phyloP scores from a whole-genome alignment of 2,888 invertebrate genomes.

The Neoscelio sp. region DNA sequence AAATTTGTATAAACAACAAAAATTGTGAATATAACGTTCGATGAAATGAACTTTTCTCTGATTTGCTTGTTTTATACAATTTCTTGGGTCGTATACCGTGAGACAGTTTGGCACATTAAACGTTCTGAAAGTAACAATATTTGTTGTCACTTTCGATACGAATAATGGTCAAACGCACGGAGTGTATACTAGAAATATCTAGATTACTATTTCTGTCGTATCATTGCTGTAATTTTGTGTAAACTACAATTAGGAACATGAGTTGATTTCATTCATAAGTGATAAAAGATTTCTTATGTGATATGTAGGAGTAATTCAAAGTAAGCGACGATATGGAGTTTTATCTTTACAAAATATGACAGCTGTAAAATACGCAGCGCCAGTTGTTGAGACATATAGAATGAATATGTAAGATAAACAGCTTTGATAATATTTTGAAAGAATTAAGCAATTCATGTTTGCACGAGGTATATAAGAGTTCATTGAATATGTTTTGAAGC shows the following conservation, averaged over 20 bases:
- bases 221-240: slow-evolving; percentile 11
- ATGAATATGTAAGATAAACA: slow-evolving; percentile 13
- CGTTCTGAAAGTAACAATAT: no score
- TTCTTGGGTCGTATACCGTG: no score
- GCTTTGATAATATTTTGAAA: slow-evolving; percentile 23
- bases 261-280: neutral
- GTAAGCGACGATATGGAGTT: slow-evolving; percentile 24
- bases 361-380: slow-evolving; percentile 11
- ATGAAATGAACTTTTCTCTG: no score
- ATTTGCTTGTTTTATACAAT: no score
- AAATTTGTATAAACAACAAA: no score
- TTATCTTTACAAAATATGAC: slow-evolving; percentile 23
- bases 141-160: no score
- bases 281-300: neutral
- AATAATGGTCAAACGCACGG: no score
- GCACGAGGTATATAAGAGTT: neutral
- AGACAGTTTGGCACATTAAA: no score
- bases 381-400: slow-evolving; percentile 12
- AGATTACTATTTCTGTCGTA: no score
- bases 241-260: neutral
- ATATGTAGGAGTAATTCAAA: slow-evolving; percentile 1
- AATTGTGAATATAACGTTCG: no score
- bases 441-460: slow-evolving; percentile 13
- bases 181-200: no score
- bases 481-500: neutral